Base-by-base conservation (phyloP, 2,113 vertebrate species). In the Hypanus sabinus region DNA sequence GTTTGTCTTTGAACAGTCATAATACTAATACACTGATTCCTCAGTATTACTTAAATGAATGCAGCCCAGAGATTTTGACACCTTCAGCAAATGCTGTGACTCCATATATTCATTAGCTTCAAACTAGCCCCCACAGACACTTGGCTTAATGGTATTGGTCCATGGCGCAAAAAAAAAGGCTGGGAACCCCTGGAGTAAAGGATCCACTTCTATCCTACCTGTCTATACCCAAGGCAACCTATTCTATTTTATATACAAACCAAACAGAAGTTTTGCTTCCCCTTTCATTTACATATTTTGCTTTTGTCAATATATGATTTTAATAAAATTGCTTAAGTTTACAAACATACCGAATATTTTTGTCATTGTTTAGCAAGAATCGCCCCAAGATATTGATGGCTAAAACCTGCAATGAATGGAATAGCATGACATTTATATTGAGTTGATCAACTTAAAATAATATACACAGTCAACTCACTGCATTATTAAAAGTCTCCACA, bases 301-400 rank as follows among this genome's bases (percentile, higher is more conserved):
- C 1, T 90, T 33, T 68, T 30, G 55, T 4, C 60, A 30, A n/a
- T 62, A 30, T 27, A 62, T 18, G 62, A 27, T 14, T 62, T 90
- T 33, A 18, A 68, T n/a, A 90, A 1, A 68, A 60, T 24, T 65
- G 33, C 14, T 79, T 94, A 91, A 55, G 76, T 4, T 60, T 80
- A 62, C 60, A 16, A 14, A 94, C 96, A 96, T 96, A 98, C 98
- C 98, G 97, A 96, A 99, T 99, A 96, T 99, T 99, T 97, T 99
- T 99, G 96, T 99, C 99, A 94, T 99, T 99, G 97, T 99, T 99
- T 95, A 99, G 95, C 95, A 99, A 97, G 97, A 99, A 99, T 94
- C 99, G 98, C 95, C 99, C 99, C 94, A 99, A 96, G 95, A 99
- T 99, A 96, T 99, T 99, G 96, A 99, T 99, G 95, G 99, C 99